These are phyloP conservation scores for Urocynchramus pylzowi DNA, from an alignment of 2,113 vertebrate species.

Conservation along the genomic window DNA sequence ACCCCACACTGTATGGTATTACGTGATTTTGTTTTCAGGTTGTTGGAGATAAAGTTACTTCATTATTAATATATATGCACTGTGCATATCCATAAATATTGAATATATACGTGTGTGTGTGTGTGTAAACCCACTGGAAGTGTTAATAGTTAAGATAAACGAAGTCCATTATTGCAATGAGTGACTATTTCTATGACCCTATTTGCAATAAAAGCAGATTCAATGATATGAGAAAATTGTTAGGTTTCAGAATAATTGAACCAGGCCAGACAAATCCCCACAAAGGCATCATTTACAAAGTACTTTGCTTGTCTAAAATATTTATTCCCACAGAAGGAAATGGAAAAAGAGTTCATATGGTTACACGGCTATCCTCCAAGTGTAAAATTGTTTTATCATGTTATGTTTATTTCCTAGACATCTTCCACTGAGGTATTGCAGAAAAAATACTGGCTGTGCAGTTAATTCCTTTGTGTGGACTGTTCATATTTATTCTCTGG, in stretches of 20 bases:
- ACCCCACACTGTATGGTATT: constrained; percentile 53
- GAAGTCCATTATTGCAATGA: constrained; percentile 68
- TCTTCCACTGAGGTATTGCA: constrained; percentile 77
- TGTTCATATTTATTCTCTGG: constrained; percentile 16
- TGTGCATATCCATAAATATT: constrained; percentile 63
- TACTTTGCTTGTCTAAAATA: constrained; percentile 51
- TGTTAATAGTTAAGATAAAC: constrained; percentile 73
- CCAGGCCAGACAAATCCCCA: constrained; percentile 8
- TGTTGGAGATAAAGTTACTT: constrained; percentile 67
- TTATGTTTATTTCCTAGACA: constrained; percentile 71
- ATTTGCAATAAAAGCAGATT: constrained; percentile 67
- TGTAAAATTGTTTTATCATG: constrained; percentile 47
- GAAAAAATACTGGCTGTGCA: constrained; percentile 63
- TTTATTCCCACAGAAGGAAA: constrained; percentile 26
- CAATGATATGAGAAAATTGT: constrained; percentile 59
- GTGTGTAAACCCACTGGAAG: constrained; percentile 43
- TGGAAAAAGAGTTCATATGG: constrained; percentile 48
- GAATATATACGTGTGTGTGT: constrained; percentile 2
- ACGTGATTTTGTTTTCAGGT: constrained; percentile 70
- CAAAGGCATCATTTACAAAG: constrained; percentile 46
- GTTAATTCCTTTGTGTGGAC: constrained; percentile 33
- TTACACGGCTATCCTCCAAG: neutral
- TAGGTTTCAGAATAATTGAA: constrained; percentile 68
- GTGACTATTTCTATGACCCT: constrained; percentile 53
- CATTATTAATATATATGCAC: constrained; percentile 69